Evolutionary conservation across 2,888 invertebrate species (phyloP).

Genomic region (Micoletzkya japonica): DNA sequence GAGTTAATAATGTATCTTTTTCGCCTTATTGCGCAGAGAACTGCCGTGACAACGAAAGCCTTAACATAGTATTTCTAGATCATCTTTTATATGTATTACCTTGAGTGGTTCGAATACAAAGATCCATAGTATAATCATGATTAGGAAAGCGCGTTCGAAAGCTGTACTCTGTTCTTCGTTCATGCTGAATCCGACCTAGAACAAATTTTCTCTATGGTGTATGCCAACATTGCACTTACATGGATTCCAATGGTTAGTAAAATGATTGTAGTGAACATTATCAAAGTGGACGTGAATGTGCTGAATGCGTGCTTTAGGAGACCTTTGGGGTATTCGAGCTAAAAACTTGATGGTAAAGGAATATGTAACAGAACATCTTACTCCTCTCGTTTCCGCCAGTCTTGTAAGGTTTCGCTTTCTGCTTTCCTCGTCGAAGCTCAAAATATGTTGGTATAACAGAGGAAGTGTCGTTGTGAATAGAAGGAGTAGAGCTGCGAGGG

Average conservation of each 20-base stretch:
- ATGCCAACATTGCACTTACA: background rate
- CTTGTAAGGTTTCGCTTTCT: background rate
- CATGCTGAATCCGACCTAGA: constrained; percentile 33
- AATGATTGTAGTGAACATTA: background rate
- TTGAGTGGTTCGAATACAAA: constrained; percentile 45
- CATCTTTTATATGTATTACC: constrained; percentile 30
- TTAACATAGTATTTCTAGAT: constrained; percentile 2
- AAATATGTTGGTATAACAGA: background rate
- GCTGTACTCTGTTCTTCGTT: constrained; percentile 37
- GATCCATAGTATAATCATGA: constrained; percentile 36
- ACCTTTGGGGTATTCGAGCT: background rate
- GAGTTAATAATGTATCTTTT: constrained; percentile 4
- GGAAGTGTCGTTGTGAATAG: constrained; percentile 7
- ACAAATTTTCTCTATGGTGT: background rate
- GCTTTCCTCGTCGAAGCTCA: constrained; percentile 3
- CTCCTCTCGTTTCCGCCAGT: background rate
- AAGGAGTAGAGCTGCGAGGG: constrained; percentile 6
- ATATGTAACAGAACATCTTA: background rate
- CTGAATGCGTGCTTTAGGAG: background rate
- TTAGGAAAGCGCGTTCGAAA: constrained; percentile 37
- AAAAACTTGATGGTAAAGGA: background rate
- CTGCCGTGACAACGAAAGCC: constrained; percentile 19
- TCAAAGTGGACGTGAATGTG: background rate
- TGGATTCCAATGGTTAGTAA: background rate
- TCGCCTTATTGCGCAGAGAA: background rate